Evolutionary conservation across 2,888 invertebrate genomes (phyloP).

Genomic region (Ceramica pisi): DNA sequence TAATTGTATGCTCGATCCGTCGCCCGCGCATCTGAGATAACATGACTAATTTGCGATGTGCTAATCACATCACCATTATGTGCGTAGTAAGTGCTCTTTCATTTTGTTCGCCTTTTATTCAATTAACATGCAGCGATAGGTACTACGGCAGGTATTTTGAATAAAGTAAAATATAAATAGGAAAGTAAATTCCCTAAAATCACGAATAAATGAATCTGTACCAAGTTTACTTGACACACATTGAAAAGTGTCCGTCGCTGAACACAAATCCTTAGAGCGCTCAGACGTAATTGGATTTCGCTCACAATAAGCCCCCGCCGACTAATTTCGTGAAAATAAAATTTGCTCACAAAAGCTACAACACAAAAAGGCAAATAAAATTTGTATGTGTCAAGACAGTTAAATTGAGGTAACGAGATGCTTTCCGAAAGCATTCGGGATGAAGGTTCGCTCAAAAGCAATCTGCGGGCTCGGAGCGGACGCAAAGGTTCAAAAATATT

Average conservation of each 20-base stretch:
- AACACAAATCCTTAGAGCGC: slow-evolving; percentile 72
- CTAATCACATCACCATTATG: slow-evolving; percentile 75
- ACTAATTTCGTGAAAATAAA: slow-evolving; percentile 82
- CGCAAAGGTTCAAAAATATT: slow-evolving; percentile 66
- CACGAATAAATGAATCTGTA: slow-evolving; percentile 45
- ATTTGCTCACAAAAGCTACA: slow-evolving; percentile 84
- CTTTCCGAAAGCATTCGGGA: slow-evolving; percentile 78
- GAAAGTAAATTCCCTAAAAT: slow-evolving; percentile 16
- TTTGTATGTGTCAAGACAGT: slow-evolving; percentile 87
- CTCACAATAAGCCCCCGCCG: slow-evolving; percentile 77
- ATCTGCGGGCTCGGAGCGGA: slow-evolving; percentile 78
- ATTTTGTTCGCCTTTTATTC: slow-evolving; percentile 44
- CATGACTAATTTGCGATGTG: slow-evolving; percentile 78
- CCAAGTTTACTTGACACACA: slow-evolving; percentile 66
- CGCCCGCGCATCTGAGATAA: slow-evolving; percentile 73
- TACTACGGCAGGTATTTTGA: not conserved
- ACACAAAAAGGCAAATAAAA: slow-evolving; percentile 83
- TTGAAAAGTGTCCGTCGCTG: slow-evolving; percentile 70
- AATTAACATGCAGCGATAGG: not conserved
- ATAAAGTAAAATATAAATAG: slow-evolving; percentile 2
- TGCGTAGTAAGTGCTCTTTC: slow-evolving; percentile 60
- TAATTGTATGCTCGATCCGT: slow-evolving; percentile 73
- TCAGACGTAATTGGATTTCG: slow-evolving; percentile 80
- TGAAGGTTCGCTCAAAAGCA: slow-evolving; percentile 81
- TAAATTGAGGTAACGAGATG: slow-evolving; percentile 87